Conservation (phyloP, 2,797 vertebrate genomes). For the Sparidentex hasta region DNA sequence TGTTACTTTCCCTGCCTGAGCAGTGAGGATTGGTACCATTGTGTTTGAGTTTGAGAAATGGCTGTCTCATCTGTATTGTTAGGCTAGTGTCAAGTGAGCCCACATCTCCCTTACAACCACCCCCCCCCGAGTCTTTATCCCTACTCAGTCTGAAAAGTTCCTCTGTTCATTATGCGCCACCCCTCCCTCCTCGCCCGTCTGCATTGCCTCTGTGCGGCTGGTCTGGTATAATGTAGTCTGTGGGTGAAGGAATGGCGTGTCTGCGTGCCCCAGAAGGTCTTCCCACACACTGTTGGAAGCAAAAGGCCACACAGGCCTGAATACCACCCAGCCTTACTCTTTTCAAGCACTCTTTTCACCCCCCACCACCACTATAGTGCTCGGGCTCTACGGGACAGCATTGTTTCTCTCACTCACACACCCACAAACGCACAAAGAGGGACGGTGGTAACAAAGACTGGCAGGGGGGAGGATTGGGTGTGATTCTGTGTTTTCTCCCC, state of each 20-base stretch:
- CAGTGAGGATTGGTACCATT: slow-evolving; percentile 28
- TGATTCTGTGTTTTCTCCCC: slow-evolving; percentile 55
- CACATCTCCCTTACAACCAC: slow-evolving; percentile 49
- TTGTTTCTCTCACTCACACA: slow-evolving; percentile 76
- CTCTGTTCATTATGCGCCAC: slow-evolving; percentile 64
- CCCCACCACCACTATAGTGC: slow-evolving; percentile 54
- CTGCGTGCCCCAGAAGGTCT: slow-evolving; percentile 71
- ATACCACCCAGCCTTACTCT: slow-evolving; percentile 70
- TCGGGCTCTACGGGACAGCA: slow-evolving; percentile 61
- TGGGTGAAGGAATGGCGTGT: slow-evolving; percentile 77
- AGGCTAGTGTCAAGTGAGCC: slow-evolving; percentile 42
- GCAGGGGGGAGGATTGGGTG: slow-evolving; percentile 28
- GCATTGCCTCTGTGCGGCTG: slow-evolving; percentile 51
- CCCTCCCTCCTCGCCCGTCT: slow-evolving; percentile 58
- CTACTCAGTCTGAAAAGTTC: slow-evolving; percentile 66
- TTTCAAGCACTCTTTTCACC: slow-evolving; percentile 75
- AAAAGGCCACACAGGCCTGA: slow-evolving; percentile 70
- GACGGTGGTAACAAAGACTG: slow-evolving; percentile 65
- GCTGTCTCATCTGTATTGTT: slow-evolving; percentile 58
- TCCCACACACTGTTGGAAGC: slow-evolving; percentile 76
- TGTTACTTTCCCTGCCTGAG: slow-evolving; percentile 14
- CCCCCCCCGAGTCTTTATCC: slow-evolving; percentile 50
- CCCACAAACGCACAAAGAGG: slow-evolving; percentile 70
- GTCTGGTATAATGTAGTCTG: slow-evolving; percentile 64
- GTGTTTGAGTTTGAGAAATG: slow-evolving; percentile 53